Evolutionary conservation across 2,113 vertebrate species (phyloP).

Genomic region (Plotosus lineatus): DNA sequence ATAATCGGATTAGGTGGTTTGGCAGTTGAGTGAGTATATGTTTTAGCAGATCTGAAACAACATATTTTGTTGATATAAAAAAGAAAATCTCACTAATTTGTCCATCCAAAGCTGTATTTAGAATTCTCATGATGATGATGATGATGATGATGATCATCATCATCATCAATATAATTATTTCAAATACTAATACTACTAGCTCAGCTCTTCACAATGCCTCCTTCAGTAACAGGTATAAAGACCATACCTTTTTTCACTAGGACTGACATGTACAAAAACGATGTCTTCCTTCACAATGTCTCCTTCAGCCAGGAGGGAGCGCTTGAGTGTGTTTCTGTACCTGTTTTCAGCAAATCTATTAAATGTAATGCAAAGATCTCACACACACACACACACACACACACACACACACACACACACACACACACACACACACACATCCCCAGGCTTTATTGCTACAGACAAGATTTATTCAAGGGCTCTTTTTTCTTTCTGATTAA

Average conservation of each 20-base stretch:
- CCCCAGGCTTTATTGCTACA: constrained; percentile 63
- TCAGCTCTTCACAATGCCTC: neutral
- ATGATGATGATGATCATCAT: no score
- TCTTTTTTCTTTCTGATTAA: constrained; percentile 68
- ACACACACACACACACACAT: constrained; percentile 56
- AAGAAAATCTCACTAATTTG: neutral
- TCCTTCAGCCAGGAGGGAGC: neutral
- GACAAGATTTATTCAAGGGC: constrained; percentile 72
- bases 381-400: constrained; percentile 43
- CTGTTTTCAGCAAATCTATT: constrained; percentile 32
- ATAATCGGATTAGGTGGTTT: no score
- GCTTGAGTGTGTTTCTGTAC: constrained; percentile 7
- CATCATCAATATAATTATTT: no score
- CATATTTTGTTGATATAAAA: neutral
- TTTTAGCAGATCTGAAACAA: neutral
- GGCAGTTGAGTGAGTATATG: neutral
- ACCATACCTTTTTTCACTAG: neutral
- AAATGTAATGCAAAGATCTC: constrained; percentile 8
- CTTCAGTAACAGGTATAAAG: neutral
- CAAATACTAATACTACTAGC: neutral
- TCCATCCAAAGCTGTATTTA: neutral
- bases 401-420: constrained; percentile 54
- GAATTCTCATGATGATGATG: neutral
- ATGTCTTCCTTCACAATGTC: neutral
- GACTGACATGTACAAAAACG: neutral